A percentile compares a stretch with the other conserved stretches of the same genome.
These are phyloP conservation scores for Bufo bufo DNA, from an alignment of 2,113 vertebrate genomes.

Conservation along the genomic window DNA sequence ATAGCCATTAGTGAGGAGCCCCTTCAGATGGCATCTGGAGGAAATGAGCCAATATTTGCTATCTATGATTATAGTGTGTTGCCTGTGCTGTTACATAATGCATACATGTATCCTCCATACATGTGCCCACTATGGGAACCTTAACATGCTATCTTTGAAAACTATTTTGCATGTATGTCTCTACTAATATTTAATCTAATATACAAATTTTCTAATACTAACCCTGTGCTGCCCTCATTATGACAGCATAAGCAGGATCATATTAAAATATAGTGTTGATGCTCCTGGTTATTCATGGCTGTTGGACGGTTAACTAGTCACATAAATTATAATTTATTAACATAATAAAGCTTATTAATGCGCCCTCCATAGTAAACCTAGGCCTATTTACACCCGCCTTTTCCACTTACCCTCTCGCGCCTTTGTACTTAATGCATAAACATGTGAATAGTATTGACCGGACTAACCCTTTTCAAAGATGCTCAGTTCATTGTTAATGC, in stretches of 20 bases:
- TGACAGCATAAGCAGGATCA: slow-evolving; percentile 54
- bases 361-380: neutral
- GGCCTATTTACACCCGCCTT: neutral
- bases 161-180: slow-evolving; percentile 36
- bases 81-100: neutral
- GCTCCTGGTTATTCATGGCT: slow-evolving; percentile 56
- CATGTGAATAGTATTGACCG: neutral
- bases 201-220: neutral
- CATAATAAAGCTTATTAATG: neutral
- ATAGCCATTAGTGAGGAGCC: neutral
- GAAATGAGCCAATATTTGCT: neutral
- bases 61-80: slow-evolving; percentile 3
- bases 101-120: slow-evolving; percentile 35
- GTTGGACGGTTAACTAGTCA: slow-evolving; percentile 31
- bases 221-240: slow-evolving; percentile 40
- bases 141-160: slow-evolving; percentile 17
- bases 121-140: slow-evolving; percentile 11
- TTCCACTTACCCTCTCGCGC: neutral
- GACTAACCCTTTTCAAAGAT: slow-evolving; percentile 5
- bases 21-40: neutral
- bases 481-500: neutral
- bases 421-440: neutral
- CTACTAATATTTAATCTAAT: slow-evolving; percentile 23
- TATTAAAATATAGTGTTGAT: slow-evolving; percentile 14
- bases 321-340: slow-evolving; percentile 16